Base-by-base conservation (phyloP, 2,888 invertebrate species). In the Ptychoptera albimana region DNA sequence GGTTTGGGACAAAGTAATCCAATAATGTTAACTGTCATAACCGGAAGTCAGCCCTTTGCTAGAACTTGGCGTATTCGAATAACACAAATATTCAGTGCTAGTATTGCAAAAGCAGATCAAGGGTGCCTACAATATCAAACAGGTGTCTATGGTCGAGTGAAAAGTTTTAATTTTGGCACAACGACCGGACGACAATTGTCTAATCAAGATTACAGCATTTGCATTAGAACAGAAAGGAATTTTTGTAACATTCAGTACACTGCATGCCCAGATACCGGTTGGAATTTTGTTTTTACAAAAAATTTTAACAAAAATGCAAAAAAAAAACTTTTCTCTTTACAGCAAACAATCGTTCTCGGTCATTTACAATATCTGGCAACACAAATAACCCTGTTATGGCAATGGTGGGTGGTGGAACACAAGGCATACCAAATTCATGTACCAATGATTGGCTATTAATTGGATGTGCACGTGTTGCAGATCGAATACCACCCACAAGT, bases 201-300 rank as follows among this genome's bases (percentile, higher is more conserved):
- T 45, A 88, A 87, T 61, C 87, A 89, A 60, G 88, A 89, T 61
- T 91, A 91, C 60, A 82, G 85, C 50, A 79, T 87, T 49, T 91
- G 89, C 59, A 73, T 89, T 36, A 67, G 89, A 30, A 81, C 79
- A 57, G 89, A 89, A 60, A 72, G 81, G 48, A 89, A 87, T 59
- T 88, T 88, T 58, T 91, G 89, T 53, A 82, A 85, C 0, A 80
- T 88, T 39, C 86, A 86, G 54, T 88, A 88, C 57, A 78, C 77
- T 12, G 74, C 79, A 5, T 88, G 87, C 53, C 63, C 73, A 2
- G 79, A 85, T 56, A 66, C 75, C 49, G 76, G 80, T 79, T 12
- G n/a, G 5, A 35, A 55, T 55, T 50, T 37, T n/a, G 39, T 4
- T 23, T 23, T 11, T 7, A 14, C 5, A 38, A 10, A 5, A 36